Base-by-base conservation (phyloP, 2,888 invertebrate species). In the Muscina levida region DNA sequence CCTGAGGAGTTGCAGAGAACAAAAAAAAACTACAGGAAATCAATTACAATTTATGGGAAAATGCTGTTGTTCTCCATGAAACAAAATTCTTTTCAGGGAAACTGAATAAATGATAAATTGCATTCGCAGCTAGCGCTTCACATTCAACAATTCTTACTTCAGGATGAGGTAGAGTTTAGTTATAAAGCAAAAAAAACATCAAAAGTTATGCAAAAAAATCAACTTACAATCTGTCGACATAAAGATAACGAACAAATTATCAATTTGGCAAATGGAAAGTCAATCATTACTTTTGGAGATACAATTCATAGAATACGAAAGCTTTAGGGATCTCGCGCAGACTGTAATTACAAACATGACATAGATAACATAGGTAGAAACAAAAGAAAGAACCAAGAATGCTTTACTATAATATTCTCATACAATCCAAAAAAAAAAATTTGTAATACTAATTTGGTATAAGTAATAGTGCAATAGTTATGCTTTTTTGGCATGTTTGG, bases 41-140 rank as follows among this genome's bases (percentile, higher is more conserved):
- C 48, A 48, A 48, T 48, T 48, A 48, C 48, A 48, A 48, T 48
- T 48, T 48, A 48, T 48, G 17, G 48, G 17, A 10, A 48, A 48
- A 22, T 48, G 19, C 48, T 19, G 48, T 22, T 48, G 48, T 48
- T 48, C 19, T 22, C n/a, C n/a, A 19, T 19, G 11, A 48, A 48
- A 48, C 17, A 11, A 48, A 48, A 17, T 1, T 19, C 22, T 48
- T 19, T 48, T 19, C 19, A 48, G 5, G 19, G 19, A 48, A 48
- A 48, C 19, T 48, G 48, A 19, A 48, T 48, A 48, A 19, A 48
- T 48, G 48, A 48, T 8, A 1, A 22, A 46, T n/a, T n/a, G n/a
- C n/a, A n/a, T n/a, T n/a, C n/a, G n/a, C n/a, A n/a, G n/a, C n/a
- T n/a, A n/a, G n/a, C n/a, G n/a, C n/a, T n/a, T n/a, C n/a, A n/a